Evolutionary conservation across 2,113 vertebrate genomes (phyloP).

Genomic region (Leucosticte australis): DNA sequence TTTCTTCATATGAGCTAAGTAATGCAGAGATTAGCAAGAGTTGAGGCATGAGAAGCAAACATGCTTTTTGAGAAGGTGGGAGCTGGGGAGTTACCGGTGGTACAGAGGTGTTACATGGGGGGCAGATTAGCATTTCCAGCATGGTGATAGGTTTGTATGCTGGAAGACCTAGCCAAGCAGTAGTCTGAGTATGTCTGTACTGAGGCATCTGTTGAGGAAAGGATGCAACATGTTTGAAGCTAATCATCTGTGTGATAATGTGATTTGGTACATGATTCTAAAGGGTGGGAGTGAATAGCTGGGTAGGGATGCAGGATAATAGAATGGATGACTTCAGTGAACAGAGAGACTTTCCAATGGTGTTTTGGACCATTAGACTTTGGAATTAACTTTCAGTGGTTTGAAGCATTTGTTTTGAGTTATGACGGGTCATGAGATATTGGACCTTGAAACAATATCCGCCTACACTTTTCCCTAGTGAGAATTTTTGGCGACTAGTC

Average conservation of each 20-base stretch:
- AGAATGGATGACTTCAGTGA: conserved; percentile 21
- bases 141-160: background rate
- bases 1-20: background rate
- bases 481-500: conserved; percentile 46
- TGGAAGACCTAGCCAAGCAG: conserved; percentile 44
- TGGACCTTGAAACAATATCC: conserved; percentile 63
- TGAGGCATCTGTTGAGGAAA: background rate
- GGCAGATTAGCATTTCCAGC: background rate
- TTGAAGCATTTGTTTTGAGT: conserved; percentile 68
- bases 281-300: conserved; percentile 30
- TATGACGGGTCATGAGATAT: conserved; percentile 63
- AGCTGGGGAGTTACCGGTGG: background rate
- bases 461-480: conserved; percentile 55
- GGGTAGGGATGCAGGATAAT: background rate
- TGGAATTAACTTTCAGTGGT: conserved; percentile 55
- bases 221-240: background rate
- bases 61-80: background rate
- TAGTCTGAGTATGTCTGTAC: conserved; percentile 21
- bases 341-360: background rate
- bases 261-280: conserved; percentile 7
- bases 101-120: background rate
- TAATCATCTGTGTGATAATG: conserved; percentile 4
- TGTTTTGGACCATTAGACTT: conserved; percentile 27
- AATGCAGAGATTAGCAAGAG: background rate
- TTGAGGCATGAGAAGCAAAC: background rate